Conservation (phyloP, 2,888 invertebrate genomes). For the Stenodema calcarata region DNA sequence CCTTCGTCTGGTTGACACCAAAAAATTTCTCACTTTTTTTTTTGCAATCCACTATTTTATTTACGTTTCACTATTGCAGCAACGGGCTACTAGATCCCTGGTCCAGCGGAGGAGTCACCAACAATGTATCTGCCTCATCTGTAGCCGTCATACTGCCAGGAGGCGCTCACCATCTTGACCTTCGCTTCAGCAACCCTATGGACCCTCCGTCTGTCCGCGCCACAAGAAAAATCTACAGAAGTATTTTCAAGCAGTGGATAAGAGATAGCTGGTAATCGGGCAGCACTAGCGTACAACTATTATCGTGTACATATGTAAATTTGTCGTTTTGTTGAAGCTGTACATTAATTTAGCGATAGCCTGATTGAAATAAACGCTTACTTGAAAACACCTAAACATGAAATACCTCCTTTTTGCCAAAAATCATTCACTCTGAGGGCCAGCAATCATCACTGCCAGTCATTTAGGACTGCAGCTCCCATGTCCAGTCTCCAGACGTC, state of each 20-base stretch:
- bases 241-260: constrained; percentile 35
- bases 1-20: too few species aligned
- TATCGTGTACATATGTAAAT: not conserved
- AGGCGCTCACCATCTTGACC: constrained; percentile 86
- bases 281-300: not conserved
- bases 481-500: too few species aligned
- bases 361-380: too few species aligned
- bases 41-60: too few species aligned
- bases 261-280: not conserved
- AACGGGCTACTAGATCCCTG: constrained; percentile 88
- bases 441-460: too few species aligned
- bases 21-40: too few species aligned
- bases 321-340: not conserved
- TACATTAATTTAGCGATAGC: too few species aligned
- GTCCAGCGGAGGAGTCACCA: constrained; percentile 82
- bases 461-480: too few species aligned
- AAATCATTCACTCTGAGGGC: too few species aligned
- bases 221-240: constrained; percentile 69
- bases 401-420: too few species aligned
- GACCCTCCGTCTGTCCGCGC: constrained; percentile 73
- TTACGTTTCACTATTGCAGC: constrained; percentile 69
- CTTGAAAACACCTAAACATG: too few species aligned
- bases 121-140: constrained; percentile 70
- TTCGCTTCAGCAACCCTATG: constrained; percentile 69
- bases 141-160: constrained; percentile 77